Conservation (phyloP, 2,797 vertebrate genomes). For the Eleutherodactylus coqui region DNA sequence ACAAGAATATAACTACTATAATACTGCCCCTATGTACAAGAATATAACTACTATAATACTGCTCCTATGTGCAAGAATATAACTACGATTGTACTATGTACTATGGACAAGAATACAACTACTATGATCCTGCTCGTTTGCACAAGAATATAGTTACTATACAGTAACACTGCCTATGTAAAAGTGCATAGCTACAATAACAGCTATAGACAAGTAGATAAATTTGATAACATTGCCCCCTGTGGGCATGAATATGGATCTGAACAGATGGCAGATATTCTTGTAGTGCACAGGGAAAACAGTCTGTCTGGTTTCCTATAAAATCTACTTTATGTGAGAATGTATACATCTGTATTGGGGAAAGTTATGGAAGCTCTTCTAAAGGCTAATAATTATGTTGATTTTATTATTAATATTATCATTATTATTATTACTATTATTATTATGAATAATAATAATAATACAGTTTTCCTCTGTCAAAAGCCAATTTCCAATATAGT, state of each 20-base stretch:
- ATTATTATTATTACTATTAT: not conserved
- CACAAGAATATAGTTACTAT: not conserved
- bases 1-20: slow-evolving; percentile 4
- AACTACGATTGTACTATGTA: too few species aligned
- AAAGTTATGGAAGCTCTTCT: not conserved
- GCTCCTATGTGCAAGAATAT: too few species aligned
- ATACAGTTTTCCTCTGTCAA: not conserved
- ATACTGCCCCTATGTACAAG: not conserved
- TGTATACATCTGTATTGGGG: not conserved
- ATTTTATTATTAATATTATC: not conserved
- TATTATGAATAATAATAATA: not conserved
- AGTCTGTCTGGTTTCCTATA: not conserved
- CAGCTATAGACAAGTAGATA: not conserved
- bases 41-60: too few species aligned
- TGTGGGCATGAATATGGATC: too few species aligned
- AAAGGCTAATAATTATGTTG: too few species aligned
- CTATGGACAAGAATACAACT: too few species aligned
- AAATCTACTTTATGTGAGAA: not conserved
- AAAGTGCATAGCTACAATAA: not conserved
- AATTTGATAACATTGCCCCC: not conserved
- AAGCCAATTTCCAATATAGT: not conserved
- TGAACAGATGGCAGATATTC: not conserved
- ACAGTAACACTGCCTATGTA: not conserved
- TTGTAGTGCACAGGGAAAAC: not conserved
- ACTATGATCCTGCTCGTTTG: not conserved